Percentiles rank a stretch among this genome's conserved stretches.
These are phyloP conservation scores for Helicorthomorpha holstii DNA, from an alignment of 1,140 invertebrate genomes.

Conservation along the genomic window DNA sequence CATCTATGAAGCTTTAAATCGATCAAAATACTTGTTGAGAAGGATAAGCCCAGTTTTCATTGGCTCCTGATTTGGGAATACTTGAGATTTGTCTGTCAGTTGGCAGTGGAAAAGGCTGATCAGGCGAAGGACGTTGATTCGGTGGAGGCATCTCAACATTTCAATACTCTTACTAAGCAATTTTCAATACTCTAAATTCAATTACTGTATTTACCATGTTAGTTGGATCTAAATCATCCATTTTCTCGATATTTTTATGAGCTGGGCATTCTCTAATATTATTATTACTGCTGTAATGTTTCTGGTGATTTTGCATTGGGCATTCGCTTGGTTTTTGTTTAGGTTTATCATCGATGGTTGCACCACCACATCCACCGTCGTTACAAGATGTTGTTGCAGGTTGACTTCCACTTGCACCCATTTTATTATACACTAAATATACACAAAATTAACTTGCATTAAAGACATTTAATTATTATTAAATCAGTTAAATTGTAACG, in stretches of 20 bases:
- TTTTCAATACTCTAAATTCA: not conserved
- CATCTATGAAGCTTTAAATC: constrained; percentile 2
- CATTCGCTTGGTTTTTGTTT: no score
- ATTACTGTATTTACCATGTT: constrained; percentile 46
- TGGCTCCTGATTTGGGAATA: constrained; percentile 78
- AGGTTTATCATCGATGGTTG: no score
- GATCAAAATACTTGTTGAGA: constrained; percentile 54
- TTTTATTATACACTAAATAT: no score
- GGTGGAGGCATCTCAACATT: constrained; percentile 83
- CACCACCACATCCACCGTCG: no score
- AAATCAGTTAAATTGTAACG: no score
- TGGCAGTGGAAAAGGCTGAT: constrained; percentile 84
- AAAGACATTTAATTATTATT: no score
- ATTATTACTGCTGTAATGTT: not conserved
- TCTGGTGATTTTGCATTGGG: no score
- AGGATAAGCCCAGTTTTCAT: constrained; percentile 93
- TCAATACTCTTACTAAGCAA: constrained; percentile 11
- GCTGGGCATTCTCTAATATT: no score
- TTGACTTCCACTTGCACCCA: no score
- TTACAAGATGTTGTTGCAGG: no score
- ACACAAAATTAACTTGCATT: no score
- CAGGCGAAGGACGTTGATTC: constrained; percentile 86
- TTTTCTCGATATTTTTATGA: no score
- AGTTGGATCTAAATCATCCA: constrained; percentile 49
- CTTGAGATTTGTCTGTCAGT: constrained; percentile 69